A percentile compares a stretch with the other conserved stretches of the same genome.
Evolutionary conservation across 2,888 invertebrate genomes (phyloP).

Genomic region (Marronus borbonicus): DNA sequence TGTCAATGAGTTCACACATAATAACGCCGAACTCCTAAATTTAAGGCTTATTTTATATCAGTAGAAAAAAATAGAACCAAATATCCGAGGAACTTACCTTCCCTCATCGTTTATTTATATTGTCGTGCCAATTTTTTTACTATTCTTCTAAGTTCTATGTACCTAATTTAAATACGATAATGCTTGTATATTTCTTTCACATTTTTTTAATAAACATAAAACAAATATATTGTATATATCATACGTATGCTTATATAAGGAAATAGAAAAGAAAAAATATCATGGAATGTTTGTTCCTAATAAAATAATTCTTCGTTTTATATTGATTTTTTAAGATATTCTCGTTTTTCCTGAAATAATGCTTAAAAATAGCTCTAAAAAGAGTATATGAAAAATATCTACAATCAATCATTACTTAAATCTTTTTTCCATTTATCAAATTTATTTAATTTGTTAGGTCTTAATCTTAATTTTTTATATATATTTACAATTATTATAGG

Average conservation of each 20-base stretch:
- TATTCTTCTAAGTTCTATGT: slow-evolving; percentile 27
- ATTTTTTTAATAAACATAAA: slow-evolving; percentile 2
- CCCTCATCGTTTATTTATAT: slow-evolving; percentile 41
- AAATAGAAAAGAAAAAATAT: slow-evolving; percentile 19
- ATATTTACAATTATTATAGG: slow-evolving; percentile 48
- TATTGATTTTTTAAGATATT: slow-evolving; percentile 32
- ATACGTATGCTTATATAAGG: neutral
- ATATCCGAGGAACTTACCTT: slow-evolving; percentile 49
- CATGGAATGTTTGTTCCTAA: slow-evolving; percentile 45
- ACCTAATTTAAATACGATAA: slow-evolving; percentile 32
- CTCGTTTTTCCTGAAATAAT: slow-evolving; percentile 16
- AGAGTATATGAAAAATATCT: slow-evolving; percentile 52
- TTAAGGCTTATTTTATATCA: slow-evolving; percentile 49
- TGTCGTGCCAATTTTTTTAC: slow-evolving; percentile 30
- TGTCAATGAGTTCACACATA: slow-evolving; percentile 52
- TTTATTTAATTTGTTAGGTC: slow-evolving; percentile 5
- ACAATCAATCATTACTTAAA: slow-evolving; percentile 40
- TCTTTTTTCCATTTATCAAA: slow-evolving; percentile 27
- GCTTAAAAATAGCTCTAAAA: slow-evolving; percentile 40
- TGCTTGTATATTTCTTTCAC: slow-evolving; percentile 27
- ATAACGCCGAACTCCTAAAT: slow-evolving; percentile 45
- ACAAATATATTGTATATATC: slow-evolving; percentile 13
- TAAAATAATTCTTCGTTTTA: neutral
- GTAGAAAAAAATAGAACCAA: slow-evolving; percentile 50
- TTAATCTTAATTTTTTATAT: slow-evolving; percentile 36